A percentile compares a stretch with the other conserved stretches of the same genome.
phyloP scores from a whole-genome alignment of 2,888 invertebrate genomes.

The Ectemnius cavifrons region DNA sequence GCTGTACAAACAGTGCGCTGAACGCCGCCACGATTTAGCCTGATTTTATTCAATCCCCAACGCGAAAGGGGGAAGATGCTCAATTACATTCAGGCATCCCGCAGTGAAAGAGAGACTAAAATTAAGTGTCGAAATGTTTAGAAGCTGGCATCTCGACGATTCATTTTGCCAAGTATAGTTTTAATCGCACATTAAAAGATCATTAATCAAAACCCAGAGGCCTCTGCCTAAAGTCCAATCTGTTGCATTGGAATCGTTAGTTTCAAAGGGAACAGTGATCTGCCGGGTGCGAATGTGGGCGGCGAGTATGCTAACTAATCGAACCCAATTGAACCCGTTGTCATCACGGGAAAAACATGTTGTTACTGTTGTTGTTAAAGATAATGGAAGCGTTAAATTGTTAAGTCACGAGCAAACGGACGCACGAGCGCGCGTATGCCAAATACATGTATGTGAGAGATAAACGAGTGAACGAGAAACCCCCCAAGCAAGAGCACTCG shows the following conservation, averaged over 20 bases:
- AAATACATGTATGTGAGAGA: conserved; percentile 16
- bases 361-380: conserved; percentile 75
- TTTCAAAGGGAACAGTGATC: no score
- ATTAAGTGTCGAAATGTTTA: no score
- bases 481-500: not conserved
- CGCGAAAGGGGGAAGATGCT: not conserved
- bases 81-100: no score
- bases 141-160: no score
- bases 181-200: no score
- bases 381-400: conserved; percentile 69
- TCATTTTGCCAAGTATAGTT: no score
- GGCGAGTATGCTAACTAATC: no score
- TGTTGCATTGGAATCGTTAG: no score
- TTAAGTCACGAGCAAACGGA: conserved; percentile 59
- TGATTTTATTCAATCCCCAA: not conserved
- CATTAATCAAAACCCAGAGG: no score
- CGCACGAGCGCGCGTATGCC: conserved; percentile 28
- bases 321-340: conserved; percentile 40
- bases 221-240: no score
- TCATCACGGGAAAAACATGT: conserved; percentile 65
- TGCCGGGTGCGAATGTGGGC: no score
- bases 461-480: conserved; percentile 16
- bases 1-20: conserved; percentile 30
- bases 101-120: no score
- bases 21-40: not conserved